Percentiles rank a stretch among this genome's conserved stretches.
Evolutionary conservation across 2,113 vertebrate species (phyloP).

Genomic region (Rhinolophus sinicus): DNA sequence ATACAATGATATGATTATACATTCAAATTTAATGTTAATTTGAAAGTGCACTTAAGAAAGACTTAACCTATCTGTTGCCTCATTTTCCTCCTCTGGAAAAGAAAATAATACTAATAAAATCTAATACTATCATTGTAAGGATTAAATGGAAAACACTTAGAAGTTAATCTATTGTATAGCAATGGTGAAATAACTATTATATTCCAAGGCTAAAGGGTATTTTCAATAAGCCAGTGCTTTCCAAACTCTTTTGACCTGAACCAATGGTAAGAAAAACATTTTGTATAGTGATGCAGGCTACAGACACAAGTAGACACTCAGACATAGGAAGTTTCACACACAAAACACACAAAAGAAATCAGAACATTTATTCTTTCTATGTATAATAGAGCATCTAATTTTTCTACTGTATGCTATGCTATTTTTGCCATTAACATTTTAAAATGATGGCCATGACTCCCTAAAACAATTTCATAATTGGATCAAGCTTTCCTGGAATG

Average conservation of each 20-base stretch:
- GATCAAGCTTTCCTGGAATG: not conserved
- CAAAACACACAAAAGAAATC: not conserved
- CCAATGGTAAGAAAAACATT: not conserved
- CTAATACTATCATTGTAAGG: not conserved
- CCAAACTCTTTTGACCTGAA: not conserved
- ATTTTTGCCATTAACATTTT: not conserved
- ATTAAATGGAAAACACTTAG: not conserved
- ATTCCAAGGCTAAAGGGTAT: not conserved
- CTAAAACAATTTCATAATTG: not conserved
- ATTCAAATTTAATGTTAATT: not conserved
- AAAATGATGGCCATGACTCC: not conserved
- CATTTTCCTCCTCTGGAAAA: not conserved
- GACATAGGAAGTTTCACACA: not conserved
- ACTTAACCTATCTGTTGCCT: not conserved
- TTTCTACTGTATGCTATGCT: not conserved
- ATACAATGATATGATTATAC: not conserved
- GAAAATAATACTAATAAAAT: not conserved
- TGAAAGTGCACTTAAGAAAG: not conserved
- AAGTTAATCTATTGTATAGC: not conserved
- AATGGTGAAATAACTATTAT: not conserved
- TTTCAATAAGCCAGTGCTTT: not conserved
- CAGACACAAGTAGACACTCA: not conserved
- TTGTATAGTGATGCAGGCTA: not conserved
- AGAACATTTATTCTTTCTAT: not conserved
- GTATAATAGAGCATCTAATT: not conserved